A percentile compares a stretch with the other conserved stretches of the same genome.
Conservation (phyloP, 2,888 invertebrate genomes). For the Noctua pronuba region DNA sequence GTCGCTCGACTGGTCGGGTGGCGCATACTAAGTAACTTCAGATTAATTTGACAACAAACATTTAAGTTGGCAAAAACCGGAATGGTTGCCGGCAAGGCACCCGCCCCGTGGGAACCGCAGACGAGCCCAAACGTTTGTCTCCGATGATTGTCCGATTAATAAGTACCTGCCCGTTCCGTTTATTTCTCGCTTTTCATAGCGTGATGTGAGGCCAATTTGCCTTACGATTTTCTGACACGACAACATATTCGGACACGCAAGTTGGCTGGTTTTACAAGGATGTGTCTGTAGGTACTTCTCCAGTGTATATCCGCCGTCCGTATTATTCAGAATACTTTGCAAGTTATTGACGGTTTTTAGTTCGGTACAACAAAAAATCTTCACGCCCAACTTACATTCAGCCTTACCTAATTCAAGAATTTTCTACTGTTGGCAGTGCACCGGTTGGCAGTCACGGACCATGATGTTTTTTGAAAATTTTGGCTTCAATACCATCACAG, state of each 20-base stretch:
- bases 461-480: conserved; percentile 2
- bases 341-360: conserved; percentile 21
- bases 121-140: conserved; percentile 82
- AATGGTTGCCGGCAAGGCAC: conserved; percentile 79
- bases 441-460: not conserved
- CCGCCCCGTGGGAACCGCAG: conserved; percentile 87
- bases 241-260: conserved; percentile 70
- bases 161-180: conserved; percentile 72
- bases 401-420: conserved; percentile 2
- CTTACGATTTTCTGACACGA: conserved; percentile 75
- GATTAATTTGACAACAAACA: conserved; percentile 90
- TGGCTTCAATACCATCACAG: not conserved
- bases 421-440: conserved; percentile 17
- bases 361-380: conserved; percentile 1
- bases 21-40: conserved; percentile 87
- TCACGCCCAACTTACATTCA: conserved; percentile 5
- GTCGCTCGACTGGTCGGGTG: conserved; percentile 85
- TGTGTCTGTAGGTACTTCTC: conserved; percentile 19
- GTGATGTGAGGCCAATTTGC: conserved; percentile 79
- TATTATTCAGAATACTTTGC: conserved; percentile 19
- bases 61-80: conserved; percentile 89
- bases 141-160: conserved; percentile 81
- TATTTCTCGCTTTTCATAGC: conserved; percentile 76
- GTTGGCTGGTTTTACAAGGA: conserved; percentile 52
- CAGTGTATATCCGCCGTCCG: not conserved